Percentiles rank a stretch among this genome's conserved stretches.
Evolutionary conservation across 2,888 invertebrate species (phyloP).

Genomic region (Synergus gifuensis): DNA sequence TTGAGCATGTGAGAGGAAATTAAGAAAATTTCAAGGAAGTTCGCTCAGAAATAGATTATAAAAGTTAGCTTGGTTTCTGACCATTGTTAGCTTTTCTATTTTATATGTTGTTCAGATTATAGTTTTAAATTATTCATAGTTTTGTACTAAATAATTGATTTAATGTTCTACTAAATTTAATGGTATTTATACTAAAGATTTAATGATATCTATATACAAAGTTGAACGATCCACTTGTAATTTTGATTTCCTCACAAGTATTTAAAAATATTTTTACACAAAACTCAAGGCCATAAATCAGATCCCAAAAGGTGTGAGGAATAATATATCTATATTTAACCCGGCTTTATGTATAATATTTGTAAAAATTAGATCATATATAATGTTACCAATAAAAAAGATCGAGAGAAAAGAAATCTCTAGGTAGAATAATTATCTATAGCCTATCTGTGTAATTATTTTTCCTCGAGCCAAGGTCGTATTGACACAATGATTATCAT

Average conservation of each 20-base stretch:
- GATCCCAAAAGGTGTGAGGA: not conserved
- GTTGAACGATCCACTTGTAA: not conserved
- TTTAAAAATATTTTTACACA: not conserved
- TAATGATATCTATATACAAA: not conserved
- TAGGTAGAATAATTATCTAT: not conserved
- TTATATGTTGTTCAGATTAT: too few relatives aligned
- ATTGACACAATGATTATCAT: slow-evolving; percentile 3
- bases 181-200: not conserved
- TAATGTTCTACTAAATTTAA: not conserved
- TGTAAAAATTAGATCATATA: too few relatives aligned
- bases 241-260: not conserved
- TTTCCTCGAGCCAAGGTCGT: not conserved
- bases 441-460: not conserved
- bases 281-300: not conserved
- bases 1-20: not conserved
- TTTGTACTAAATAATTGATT: too few relatives aligned
- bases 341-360: too few relatives aligned
- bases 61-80: not conserved
- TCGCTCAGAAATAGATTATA: not conserved
- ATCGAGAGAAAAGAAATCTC: not conserved
- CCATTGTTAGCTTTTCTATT: too few relatives aligned
- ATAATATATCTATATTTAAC: not conserved
- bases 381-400: not conserved
- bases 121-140: too few relatives aligned
- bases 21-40: not conserved